Evolutionary conservation across 2,888 invertebrate species (phyloP), one percentile per base, ranked within the genome.

Genomic region (Tupiocoris notatus): DNA sequence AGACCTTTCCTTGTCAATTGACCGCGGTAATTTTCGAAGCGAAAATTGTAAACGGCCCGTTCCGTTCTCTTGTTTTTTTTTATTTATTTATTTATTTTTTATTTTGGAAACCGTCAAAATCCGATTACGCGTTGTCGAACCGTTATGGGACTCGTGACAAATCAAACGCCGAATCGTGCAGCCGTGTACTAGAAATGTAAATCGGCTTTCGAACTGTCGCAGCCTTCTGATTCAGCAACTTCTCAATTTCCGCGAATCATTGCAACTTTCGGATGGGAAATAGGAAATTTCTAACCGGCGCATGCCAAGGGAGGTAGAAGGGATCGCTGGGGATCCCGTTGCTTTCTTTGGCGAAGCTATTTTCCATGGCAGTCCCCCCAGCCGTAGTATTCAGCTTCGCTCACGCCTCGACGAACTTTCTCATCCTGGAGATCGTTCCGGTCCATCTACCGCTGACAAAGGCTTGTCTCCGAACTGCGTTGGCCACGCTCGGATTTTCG

Each of bases 371-470:
- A 3, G 20, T 18, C 59, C n/a, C 59, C n/a, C 17, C 59, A 59
- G 7, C 39, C 12, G 12, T 39, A 3, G 39, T 39, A 3, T 12
- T 39, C 6, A 12, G 3, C 39, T 39, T 7, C 39, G 39, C 59
- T n/a, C 68, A 23, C 68, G 57, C 70, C 70, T 58, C 22, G 58
- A 7, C 59, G 24, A 9, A 59, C 61, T 70, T 70, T 70, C 70
- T 70, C 61, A 70, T 70, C 70, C 18, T 70, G 59, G 61, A 24
- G 70, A 70, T 59, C 70, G 70, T 70, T 70, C 70, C 70, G 70
- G 59, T 70, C 70, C 70, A 70, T 70, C 70, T 58, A 70, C 70
- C 61, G 21, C 54, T 20, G 61, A 70, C 70, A 70, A 70, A 70
- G 25, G 61, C 58, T 6, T 17, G 70, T 23, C 59, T 22, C 25